phyloP scores from a whole-genome alignment of 1,140 invertebrate species.

The Rhagoletis pomonella region DNA sequence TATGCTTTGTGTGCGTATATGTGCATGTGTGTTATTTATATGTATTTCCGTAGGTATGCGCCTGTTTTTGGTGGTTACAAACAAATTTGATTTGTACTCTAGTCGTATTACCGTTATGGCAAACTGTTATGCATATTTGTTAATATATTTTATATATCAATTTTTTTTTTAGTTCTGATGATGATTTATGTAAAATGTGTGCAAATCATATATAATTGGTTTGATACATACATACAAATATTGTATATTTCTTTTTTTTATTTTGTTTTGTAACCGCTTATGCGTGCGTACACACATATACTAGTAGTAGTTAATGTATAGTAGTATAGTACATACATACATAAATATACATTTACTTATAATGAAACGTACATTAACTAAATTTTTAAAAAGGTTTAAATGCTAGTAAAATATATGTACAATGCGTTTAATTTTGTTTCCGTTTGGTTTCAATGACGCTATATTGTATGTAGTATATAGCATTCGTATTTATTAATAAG shows the following conservation, averaged over 20 bases:
- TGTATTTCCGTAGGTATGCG: not conserved
- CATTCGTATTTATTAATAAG: not conserved
- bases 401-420: constrained; percentile 44
- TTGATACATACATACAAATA: constrained; percentile 42
- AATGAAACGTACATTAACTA: not conserved
- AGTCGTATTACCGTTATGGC: constrained; percentile 14
- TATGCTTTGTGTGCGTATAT: constrained; percentile 8
- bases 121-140: not conserved
- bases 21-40: not conserved
- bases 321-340: not conserved
- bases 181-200: not conserved
- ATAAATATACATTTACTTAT: constrained; percentile 2
- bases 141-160: not conserved
- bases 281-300: not conserved
- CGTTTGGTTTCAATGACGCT: not conserved
- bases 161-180: not conserved
- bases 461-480: not conserved
- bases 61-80: constrained; percentile 18
- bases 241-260: not conserved
- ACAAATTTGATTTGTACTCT: constrained; percentile 26
- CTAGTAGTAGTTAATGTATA: not conserved
- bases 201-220: not conserved
- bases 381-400: not conserved
- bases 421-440: constrained; percentile 25
- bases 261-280: not conserved